These are phyloP conservation scores for Elaeidobius kamerunicus DNA, from an alignment of 2,888 invertebrate genomes.

Conservation along the genomic window DNA sequence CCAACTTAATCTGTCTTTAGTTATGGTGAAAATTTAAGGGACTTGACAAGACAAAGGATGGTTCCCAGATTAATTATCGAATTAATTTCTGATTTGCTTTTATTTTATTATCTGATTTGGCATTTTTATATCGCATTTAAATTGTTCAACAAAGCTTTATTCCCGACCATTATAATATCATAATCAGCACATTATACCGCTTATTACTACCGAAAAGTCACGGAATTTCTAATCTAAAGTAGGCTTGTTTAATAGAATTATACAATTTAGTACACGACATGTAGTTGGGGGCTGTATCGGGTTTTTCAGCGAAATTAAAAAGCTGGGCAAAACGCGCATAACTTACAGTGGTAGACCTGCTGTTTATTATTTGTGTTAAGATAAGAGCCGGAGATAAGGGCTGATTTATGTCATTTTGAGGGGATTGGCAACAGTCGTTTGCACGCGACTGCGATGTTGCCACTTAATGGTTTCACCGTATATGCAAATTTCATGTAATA, in stretches of 20 bases:
- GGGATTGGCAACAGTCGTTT: constrained; percentile 33
- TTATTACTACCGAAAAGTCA: constrained; percentile 37
- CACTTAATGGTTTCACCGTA: no score
- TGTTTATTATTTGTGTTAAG: constrained; percentile 49
- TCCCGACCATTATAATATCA: constrained; percentile 35
- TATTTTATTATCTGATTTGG: not conserved
- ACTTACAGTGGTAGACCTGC: constrained; percentile 44
- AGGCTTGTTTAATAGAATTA: constrained; percentile 48
- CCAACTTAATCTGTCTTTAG: no score
- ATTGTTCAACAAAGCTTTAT: no score
- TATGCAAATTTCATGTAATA: no score
- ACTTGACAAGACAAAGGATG: not conserved
- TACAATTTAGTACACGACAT: constrained; percentile 49
- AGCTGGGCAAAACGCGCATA: constrained; percentile 42
- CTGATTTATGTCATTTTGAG: constrained; percentile 42
- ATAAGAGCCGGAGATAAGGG: constrained; percentile 43
- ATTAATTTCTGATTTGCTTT: not conserved
- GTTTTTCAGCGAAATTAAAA: constrained; percentile 37
- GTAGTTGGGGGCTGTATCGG: constrained; percentile 43
- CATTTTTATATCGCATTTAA: constrained; percentile 3
- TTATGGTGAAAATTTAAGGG: not conserved
- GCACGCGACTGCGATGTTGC: constrained; percentile 40
- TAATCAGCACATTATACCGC: constrained; percentile 42
- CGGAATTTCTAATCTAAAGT: constrained; percentile 47
- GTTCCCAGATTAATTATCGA: not conserved